Evolutionary conservation across 1,140 invertebrate genomes (phyloP), one percentile per base, ranked within the genome.

Genomic region (Mamestra configurata): DNA sequence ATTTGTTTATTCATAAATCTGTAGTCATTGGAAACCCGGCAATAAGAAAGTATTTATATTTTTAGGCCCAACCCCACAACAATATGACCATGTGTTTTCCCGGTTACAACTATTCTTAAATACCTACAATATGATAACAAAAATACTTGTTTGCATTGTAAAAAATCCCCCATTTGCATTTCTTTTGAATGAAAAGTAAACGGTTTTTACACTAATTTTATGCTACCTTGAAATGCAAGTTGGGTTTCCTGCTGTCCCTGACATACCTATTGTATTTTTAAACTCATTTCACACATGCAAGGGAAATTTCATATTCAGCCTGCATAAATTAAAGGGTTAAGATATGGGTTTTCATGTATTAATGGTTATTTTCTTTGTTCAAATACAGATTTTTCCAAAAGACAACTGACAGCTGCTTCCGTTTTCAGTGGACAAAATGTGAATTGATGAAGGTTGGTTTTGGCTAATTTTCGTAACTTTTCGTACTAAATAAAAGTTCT

Each of bases 191-290:
- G 20, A n/a, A 10, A 24, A 20, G 18, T 7, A 22, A 22, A 24
- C 0, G 6, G 6, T 20, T 10, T 55, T 22, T 55, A 22, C 4
- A 51, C 1, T 51, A 15, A 51, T 51, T 51, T 4, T 4, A 51
- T 51, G 46, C 13, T 51, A 18, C 46, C 46, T 51, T 51, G 46
- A 15, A 51, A 1, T 18, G 13, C 18, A 18, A 1, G 1, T 13
- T 51, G 46, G 13, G 4, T 18, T 51, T n/a, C 2, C 18, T 6
- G 4, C 46, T 6, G 15, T 51, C 46, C 46, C 46, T 51, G 46
- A 51, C 46, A 51, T 51, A n/a, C n/a, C n/a, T n/a, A 51, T 51
- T 51, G 46, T n/a, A 51, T 15, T 51, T 51, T 51, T 51, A 51
- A 51, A 51, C 46, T n/a, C 3, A 51, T 18, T 51, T 51, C 15